phyloP scores from a whole-genome alignment of 2,888 invertebrate species.

The Polylopha cassiicola region DNA sequence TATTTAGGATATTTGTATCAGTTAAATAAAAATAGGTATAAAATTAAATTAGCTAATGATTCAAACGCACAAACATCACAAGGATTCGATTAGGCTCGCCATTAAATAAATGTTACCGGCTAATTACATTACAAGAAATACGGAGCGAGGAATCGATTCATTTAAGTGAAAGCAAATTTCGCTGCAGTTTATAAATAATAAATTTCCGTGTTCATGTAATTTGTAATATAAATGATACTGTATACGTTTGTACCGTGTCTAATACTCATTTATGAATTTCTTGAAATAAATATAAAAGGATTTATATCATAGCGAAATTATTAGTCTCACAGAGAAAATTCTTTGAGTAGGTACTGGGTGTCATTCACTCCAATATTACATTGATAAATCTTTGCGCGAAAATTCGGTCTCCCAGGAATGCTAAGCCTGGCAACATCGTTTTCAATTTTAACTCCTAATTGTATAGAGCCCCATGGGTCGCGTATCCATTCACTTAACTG shows the following conservation, averaged over 20 bases:
- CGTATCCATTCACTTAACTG: slow-evolving; percentile 22
- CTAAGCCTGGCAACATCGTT: slow-evolving; percentile 22
- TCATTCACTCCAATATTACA: slow-evolving; percentile 3
- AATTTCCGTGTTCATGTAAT: too few relatives aligned
- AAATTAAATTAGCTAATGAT: slow-evolving; percentile 21
- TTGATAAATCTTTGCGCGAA: slow-evolving; percentile 15
- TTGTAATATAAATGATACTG: too few relatives aligned
- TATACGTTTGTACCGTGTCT: too few relatives aligned
- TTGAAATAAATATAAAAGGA: too few relatives aligned
- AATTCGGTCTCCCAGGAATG: slow-evolving; percentile 8
- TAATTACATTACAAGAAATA: slow-evolving; percentile 13
- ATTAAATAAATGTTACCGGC: slow-evolving; percentile 15
- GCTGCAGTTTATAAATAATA: too few relatives aligned
- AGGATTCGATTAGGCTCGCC: slow-evolving; percentile 9
- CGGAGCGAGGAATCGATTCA: slow-evolving; percentile 1
- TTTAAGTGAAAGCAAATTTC: too few relatives aligned
- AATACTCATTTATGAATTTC: too few relatives aligned
- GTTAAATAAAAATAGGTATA: too few relatives aligned
- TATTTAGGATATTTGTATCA: too few relatives aligned
- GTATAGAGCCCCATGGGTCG: slow-evolving; percentile 21
- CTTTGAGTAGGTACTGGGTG: too few relatives aligned
- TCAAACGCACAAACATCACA: not conserved
- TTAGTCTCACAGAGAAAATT: too few relatives aligned
- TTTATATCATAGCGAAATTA: too few relatives aligned
- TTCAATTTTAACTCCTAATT: slow-evolving; percentile 28